Percentiles rank a stretch among this genome's conserved stretches.
Conservation (phyloP, 1,140 invertebrate genomes). For the Nasonia giraulti region DNA sequence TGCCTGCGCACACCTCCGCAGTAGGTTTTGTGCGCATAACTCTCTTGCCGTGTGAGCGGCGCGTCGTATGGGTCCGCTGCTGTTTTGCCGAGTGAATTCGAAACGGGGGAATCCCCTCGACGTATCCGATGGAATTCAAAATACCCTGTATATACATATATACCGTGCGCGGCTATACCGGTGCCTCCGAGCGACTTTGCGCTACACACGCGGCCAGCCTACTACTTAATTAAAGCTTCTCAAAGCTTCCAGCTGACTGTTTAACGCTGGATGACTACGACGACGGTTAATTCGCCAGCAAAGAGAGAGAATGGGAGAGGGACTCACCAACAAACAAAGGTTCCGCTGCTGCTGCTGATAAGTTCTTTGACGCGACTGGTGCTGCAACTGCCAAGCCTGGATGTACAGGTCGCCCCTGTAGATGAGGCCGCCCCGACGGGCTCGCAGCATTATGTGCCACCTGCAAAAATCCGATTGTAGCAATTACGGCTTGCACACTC, state of each 20-base stretch:
- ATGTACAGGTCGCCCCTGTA: slow-evolving; percentile 74
- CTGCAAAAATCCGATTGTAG: slow-evolving; percentile 57
- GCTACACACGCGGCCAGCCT: background rate
- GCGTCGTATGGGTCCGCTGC: background rate
- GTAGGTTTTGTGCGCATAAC: background rate
- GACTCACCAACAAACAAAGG: slow-evolving; percentile 69
- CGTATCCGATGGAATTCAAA: slow-evolving; percentile 16
- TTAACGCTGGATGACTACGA: background rate
- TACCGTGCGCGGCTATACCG: background rate
- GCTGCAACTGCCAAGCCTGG: slow-evolving; percentile 72
- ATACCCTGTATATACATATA: background rate
- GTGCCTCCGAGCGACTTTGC: background rate
- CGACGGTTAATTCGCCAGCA: background rate
- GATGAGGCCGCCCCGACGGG: slow-evolving; percentile 68
- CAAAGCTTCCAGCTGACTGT: background rate
- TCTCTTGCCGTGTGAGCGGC: background rate
- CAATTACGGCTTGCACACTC: background rate
- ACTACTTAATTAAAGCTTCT: background rate
- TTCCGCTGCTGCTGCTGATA: slow-evolving; percentile 65
- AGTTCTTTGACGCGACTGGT: slow-evolving; percentile 68
- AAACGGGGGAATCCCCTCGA: slow-evolving; percentile 26
- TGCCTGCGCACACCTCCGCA: background rate
- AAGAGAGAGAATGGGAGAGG: no score
- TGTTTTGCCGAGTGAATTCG: slow-evolving; percentile 27
- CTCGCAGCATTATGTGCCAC: slow-evolving; percentile 71